Base-by-base conservation (phyloP, 2,888 invertebrate species). In the Lochmaea crataegi region DNA sequence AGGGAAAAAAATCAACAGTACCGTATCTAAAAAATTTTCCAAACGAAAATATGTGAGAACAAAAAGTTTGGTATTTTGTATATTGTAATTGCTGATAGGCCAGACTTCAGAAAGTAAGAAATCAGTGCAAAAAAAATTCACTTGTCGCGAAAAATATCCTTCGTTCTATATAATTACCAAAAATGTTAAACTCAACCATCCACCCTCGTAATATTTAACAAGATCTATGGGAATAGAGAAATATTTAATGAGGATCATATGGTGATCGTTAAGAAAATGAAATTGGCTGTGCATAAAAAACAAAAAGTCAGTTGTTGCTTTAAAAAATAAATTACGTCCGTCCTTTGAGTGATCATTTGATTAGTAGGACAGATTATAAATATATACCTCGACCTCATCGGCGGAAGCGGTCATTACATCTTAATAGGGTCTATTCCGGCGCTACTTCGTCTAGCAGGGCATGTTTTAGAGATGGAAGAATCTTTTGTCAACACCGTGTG, bases 341-440 rank as follows among this genome's bases (percentile, higher is more conserved):
- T 57, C 72, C 72, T 72, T 68, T 68, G 64, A 57, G 68, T 65
- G 72, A 72, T 72, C 63, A 68, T 51, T 67, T 64, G 72, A 72
- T 72, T 68, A 60, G 26, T 11, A 32, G 61, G 22, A 45, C 57
- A 41, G 67, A 67, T 67, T 67, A 65, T 38, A 45, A 45, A 45
- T 45, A 12, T 11, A 16, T 45, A 38, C 45, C 41, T 57, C 63
- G 69, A 69, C 69, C 56, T 69, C 56, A 57, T 69, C 38, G 56
- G 41, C 69, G 63, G 63, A 63, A 69, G 26, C 69, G 3, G 53
- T 56, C 63, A 64, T 69, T 69, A 56, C 41, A 16, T 61, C 41
- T 61, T 61, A 61, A 61, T 41, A 16, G 61, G 61, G 61, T 41
- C 61, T 16, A 51, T 51, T 53, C 53, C 51, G 22, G 60, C 71